Conservation (phyloP, 2,797 vertebrate species). For the Nannoperca australis region DNA sequence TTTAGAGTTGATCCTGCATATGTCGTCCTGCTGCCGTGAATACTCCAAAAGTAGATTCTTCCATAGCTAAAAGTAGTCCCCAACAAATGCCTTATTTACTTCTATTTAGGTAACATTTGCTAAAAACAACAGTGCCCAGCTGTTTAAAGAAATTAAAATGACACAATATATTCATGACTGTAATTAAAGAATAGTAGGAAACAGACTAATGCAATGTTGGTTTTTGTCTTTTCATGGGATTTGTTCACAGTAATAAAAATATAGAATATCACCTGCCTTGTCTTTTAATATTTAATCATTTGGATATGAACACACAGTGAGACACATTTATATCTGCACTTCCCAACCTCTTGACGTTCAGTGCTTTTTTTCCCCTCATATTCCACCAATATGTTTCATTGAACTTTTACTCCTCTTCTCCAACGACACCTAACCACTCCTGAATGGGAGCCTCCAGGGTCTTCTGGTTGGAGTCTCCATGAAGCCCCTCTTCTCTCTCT, state of each 20-base stretch:
- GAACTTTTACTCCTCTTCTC: constrained; percentile 81
- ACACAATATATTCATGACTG: background rate
- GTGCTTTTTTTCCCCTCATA: constrained; percentile 15
- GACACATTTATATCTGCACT: background rate
- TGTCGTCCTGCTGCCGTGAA: background rate
- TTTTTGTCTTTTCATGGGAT: constrained; percentile 35
- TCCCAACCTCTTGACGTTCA: background rate
- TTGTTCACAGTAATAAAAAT: constrained; percentile 9
- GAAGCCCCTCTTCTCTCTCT: constrained; percentile 53
- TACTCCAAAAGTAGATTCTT: background rate
- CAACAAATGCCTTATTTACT: background rate
- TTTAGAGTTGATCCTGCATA: background rate
- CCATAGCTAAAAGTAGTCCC: background rate
- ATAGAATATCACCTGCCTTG: background rate
- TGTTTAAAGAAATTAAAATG: background rate
- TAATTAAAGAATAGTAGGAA: too few relatives aligned
- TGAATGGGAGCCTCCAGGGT: constrained; percentile 65
- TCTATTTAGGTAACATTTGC: background rate
- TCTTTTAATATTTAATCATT: background rate
- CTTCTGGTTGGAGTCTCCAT: constrained; percentile 58
- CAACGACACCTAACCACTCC: constrained; percentile 77
- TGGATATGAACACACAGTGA: constrained; percentile 11
- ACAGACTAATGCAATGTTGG: too few relatives aligned
- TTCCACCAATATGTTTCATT: constrained; percentile 7
- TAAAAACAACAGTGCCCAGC: background rate